Base-by-base conservation (phyloP, 1,140 invertebrate species). In the Bombus soroeensis region DNA sequence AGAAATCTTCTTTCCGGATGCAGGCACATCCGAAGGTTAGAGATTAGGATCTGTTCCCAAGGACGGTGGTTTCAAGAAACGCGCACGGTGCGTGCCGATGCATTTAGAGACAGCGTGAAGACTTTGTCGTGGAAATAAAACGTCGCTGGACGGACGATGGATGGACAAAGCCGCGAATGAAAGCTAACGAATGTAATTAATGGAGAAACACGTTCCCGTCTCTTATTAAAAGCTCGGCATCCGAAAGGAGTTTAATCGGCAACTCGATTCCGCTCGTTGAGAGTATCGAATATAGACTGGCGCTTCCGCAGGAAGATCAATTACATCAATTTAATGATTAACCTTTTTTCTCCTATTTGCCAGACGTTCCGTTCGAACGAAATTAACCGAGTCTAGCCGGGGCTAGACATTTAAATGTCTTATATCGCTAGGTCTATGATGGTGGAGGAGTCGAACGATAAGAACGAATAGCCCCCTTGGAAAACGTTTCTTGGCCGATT, bases 221-320 rank as follows among this genome's bases (percentile, higher is more conserved):
- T 77, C 62, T 78, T n/a, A 59, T 83, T 78, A 68, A 32, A 77
- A 39, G 64, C 43, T 43, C 34, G 59, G 57, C 22, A 47, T 53
- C 64, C 80, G 84, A 85, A 89, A 89, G 88, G 37, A 89, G 88
- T 59, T 76, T 89, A 87, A 89, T 87, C 81, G 78, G 73, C 64
- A 83, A 83, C 81, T 77, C 41, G 80, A 89, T 81, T 76, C 88
- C 81, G 66, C 88, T 89, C 72, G 53, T 84, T 84, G 85, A 89
- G 76, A 88, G 86, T 87, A 83, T 83, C 83, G 79, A 81, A 86
- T n/a, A 39, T 32, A 66, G 74, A 73, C 34, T 32, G 64, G 74
- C 75, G 59, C 88, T 89, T 89, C 88, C 88, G 88, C 84, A 83
- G 84, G 85, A 89, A 89, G 77, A 75, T 86, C 85, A 89, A 89